A percentile compares a stretch with the other conserved stretches of the same genome.
Evolutionary conservation across 2,113 vertebrate genomes (phyloP).

Genomic region (Pungitius pungitius): DNA sequence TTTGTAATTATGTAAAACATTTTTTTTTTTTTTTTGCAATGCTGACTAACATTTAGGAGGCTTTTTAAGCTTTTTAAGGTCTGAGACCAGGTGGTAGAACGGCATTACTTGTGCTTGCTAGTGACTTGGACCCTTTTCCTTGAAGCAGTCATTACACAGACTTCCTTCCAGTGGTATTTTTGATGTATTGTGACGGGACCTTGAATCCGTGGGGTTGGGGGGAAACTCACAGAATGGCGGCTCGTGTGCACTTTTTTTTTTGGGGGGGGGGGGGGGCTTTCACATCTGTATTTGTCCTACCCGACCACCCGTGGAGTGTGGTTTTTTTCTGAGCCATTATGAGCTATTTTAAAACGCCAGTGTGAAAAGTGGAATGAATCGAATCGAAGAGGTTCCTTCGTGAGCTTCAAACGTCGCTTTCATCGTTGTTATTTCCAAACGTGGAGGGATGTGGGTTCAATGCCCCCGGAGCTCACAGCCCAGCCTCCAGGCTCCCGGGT

Average conservation of each 20-base stretch:
- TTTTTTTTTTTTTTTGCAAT: conserved; percentile 5
- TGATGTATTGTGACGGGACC: conserved; percentile 36
- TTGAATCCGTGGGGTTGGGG: conserved; percentile 51
- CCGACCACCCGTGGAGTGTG: conserved; percentile 64
- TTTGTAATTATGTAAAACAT: conserved; percentile 38
- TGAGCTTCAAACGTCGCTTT: conserved; percentile 17
- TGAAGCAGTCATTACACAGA: conserved; percentile 32
- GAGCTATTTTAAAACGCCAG: conserved; percentile 60
- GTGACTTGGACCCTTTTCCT: conserved; percentile 31
- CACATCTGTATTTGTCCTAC: conserved; percentile 43
- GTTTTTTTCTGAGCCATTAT: conserved; percentile 68
- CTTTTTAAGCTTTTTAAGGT: conserved; percentile 35
- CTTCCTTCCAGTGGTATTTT: conserved; percentile 24
- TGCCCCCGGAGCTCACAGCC: conserved; percentile 75
- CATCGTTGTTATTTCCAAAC: conserved; percentile 28
- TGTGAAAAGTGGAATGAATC: conserved; percentile 33
- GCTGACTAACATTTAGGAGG: conserved; percentile 21
- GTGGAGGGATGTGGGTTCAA: conserved; percentile 79
- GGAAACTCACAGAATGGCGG: conserved; percentile 42
- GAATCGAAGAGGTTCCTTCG: conserved; percentile 24
- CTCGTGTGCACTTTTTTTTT: conserved; percentile 41
- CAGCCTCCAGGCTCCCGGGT: conserved; percentile 74
- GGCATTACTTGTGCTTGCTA: conserved; percentile 14
- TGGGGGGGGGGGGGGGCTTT: conserved; percentile 40
- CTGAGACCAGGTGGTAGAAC: conserved; percentile 40